Evolutionary conservation across 2,113 vertebrate genomes (phyloP), one percentile per base, ranked within the genome.

Genomic region (Phoxinus phoxinus): DNA sequence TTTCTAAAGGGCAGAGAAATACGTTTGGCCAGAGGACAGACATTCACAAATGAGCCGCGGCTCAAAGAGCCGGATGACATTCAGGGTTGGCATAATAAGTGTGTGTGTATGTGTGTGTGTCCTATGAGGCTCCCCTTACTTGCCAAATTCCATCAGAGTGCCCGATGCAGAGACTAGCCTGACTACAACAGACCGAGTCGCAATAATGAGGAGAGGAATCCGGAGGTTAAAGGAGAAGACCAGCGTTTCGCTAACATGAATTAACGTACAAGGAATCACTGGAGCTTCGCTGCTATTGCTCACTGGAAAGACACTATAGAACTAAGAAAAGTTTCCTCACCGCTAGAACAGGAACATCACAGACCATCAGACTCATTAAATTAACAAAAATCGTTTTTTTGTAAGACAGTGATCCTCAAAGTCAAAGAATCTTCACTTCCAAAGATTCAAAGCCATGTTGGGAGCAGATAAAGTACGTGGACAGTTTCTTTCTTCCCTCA

Each of bases 61-160:
- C 91, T 90, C 91, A 92, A 90, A 92, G 90, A 93, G 90, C 87
- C 89, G 86, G 88, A 90, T 92, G 94, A 94, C 93, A 93, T 94
- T 93, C 90, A 90, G 87, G 85, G 86, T 63, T 87, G 87, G 81
- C 67, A 83, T 56, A 58, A 56, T 71, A 81, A 81, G 87, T 90
- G 90, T 90, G 91, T 72, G 88, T 10, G 9, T 88, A 75, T 90
- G 51, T 48, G 23, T 25, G 71, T 91, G 90, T 58, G 87, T 91
- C 93, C 89, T 88, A 46, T 86, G 90, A 93, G 93, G 91, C 74
- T 37, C 81, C 32, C 48, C 84, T 85, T 81, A 80, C 88, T 83
- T 83, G 44, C 67, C 87, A 84, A 88, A 88, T 92, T 93, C 88
- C 90, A 90, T 91, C 90, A 91, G 89, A 91, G 83, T 85, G 71